These are phyloP conservation scores for Brachionus angularis DNA, from an alignment of 1,140 invertebrate genomes.

Conservation along the genomic window DNA sequence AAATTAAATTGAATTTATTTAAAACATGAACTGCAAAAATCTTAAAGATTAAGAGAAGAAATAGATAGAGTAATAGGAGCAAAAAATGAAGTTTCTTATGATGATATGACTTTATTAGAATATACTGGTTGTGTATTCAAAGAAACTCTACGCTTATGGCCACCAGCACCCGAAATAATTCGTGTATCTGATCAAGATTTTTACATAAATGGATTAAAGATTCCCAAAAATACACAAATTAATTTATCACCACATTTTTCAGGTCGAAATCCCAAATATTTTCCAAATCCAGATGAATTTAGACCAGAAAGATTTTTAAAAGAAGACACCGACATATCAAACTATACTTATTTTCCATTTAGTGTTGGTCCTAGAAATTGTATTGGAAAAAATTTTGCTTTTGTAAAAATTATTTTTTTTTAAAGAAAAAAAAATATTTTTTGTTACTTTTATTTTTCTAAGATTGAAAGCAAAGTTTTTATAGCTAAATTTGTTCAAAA, in stretches of 20 bases:
- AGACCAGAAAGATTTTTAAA: constrained; percentile 19
- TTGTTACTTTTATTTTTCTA: neutral
- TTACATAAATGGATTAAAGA: neutral
- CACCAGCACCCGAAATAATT: constrained; percentile 14
- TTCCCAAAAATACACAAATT: constrained; percentile 13
- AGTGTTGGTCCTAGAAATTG: constrained; percentile 20
- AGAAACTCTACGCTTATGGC: constrained; percentile 34
- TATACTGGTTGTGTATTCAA: constrained; percentile 30
- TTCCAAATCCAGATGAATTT: constrained; percentile 8
- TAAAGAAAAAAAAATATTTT: neutral
- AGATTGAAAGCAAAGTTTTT: constrained; percentile 22
- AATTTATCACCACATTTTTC: constrained; percentile 19
- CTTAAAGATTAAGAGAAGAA: constrained; percentile 32
- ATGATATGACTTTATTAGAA: constrained; percentile 4
- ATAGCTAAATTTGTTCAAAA: constrained; percentile 28
- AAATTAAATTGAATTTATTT: too few relatives aligned
- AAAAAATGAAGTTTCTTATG: neutral
- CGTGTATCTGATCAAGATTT: neutral
- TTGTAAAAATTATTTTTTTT: constrained; percentile 5
- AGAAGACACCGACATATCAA: neutral
- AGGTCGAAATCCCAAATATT: constrained; percentile 5
- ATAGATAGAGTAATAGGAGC: constrained; percentile 4
- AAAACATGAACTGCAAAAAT: too few relatives aligned
- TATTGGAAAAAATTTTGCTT: constrained; percentile 25
- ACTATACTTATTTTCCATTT: constrained; percentile 19